Base-by-base conservation (phyloP, 2,797 vertebrate genomes). In the Eidolon dupreanum region DNA sequence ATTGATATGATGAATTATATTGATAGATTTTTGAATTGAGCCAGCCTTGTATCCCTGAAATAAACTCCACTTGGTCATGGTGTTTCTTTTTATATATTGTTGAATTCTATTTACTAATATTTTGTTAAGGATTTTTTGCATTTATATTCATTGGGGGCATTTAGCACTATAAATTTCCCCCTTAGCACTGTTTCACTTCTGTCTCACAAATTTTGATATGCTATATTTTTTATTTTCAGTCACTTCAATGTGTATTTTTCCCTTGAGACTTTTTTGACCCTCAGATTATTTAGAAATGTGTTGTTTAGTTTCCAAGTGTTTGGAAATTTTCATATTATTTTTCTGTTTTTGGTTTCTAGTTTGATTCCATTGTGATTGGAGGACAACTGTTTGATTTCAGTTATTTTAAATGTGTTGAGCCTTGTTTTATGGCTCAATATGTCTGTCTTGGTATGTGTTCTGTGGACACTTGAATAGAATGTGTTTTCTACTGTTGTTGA, bases 331-430 rank as follows among this genome's bases (percentile, higher is more conserved):
- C 9, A 41, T 88, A 0, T 61, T 87, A 59, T 36, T 53, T 78
- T 87, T 68, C 51, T 82, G 36, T 36, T 94, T 66, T 61, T 78
- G 46, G 51, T 79, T 90, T 96, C 31, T 61, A 68, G 66, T 93
- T 94, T 73, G 73, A 87, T 90, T 92, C 13, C 19, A 38, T 74
- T 94, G 53, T 87, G 71, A 9, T 38, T 93, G 51, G 43, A 87
- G 63, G 61, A 70, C 43, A 79, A 86, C 13, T 49, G 4, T 74
- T 22, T 89, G 63, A 77, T 79, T 95, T 95, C n/a, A 82, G 38
- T 77, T 91, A 20, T 96, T 93, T 91, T 86, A 89, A 57, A 78
- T 93, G 78, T 93, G 68, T 85, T 73, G 55, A 83, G 26, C 13
- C 63, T 95, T 65, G 36, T 93, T 77, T 82, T 93, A 36, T 59